Evolutionary conservation across 1,140 invertebrate genomes (phyloP).

Genomic region (Formica exsecta): DNA sequence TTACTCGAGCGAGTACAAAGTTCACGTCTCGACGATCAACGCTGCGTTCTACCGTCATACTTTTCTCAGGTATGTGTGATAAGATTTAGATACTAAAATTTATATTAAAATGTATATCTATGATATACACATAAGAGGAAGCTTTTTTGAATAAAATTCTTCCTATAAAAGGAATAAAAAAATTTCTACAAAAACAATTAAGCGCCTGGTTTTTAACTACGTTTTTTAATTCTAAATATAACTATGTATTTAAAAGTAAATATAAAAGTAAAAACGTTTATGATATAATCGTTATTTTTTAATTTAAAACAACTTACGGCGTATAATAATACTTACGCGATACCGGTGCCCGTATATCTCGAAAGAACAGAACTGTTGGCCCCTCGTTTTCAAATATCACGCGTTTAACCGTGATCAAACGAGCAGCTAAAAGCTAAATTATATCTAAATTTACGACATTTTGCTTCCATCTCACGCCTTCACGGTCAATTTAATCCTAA

Average conservation of each 20-base stretch:
- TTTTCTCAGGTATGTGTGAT: constrained; percentile 92
- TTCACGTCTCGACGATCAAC: constrained; percentile 96
- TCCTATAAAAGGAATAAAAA: too few species aligned
- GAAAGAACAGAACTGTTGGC: constrained; percentile 13
- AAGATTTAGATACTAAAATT: background rate
- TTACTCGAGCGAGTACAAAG: constrained; percentile 96
- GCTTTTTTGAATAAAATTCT: background rate
- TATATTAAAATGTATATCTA: background rate
- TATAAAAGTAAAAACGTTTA: background rate
- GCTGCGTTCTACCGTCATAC: constrained; percentile 95
- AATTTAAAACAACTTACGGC: background rate
- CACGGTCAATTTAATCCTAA: constrained; percentile 13
- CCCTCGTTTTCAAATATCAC: constrained; percentile 57
- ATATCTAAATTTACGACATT: constrained; percentile 44
- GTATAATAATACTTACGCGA: background rate
- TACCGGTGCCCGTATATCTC: constrained; percentile 67
- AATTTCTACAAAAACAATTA: too few species aligned
- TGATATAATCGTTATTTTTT: background rate
- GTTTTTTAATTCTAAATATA: background rate
- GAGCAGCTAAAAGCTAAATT: constrained; percentile 7
- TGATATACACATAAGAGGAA: background rate
- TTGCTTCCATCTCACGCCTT: constrained; percentile 23
- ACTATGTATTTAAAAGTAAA: background rate
- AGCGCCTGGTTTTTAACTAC: too few species aligned
- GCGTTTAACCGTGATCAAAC: constrained; percentile 11